phyloP scores from a whole-genome alignment of 1,140 invertebrate genomes.

The Mylabris phalerata region DNA sequence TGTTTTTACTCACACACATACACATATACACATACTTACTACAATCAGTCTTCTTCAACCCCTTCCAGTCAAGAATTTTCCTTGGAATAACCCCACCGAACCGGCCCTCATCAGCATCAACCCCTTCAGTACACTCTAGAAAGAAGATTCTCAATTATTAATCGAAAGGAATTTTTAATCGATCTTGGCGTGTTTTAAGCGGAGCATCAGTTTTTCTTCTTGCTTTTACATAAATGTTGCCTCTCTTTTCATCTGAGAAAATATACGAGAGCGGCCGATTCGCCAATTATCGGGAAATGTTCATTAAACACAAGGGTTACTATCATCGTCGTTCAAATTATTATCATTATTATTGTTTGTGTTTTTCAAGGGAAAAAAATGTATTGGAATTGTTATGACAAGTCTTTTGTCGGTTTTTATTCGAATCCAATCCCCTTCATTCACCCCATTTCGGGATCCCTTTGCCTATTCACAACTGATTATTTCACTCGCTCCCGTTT shows the following conservation, averaged over 20 bases:
- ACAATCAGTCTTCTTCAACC: conserved; percentile 40
- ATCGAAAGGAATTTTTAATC: conserved; percentile 44
- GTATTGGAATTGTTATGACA: too few species aligned
- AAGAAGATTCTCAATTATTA: conserved; percentile 44
- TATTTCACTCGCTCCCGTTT: too few species aligned
- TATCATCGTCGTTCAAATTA: too few species aligned
- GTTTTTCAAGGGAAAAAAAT: too few species aligned
- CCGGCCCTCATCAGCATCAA: conserved; percentile 34
- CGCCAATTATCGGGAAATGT: too few species aligned
- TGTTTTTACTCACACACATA: conserved; percentile 33
- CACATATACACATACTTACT: conserved; percentile 35
- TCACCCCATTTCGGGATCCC: too few species aligned
- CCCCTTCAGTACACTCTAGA: conserved; percentile 40
- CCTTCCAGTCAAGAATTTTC: conserved; percentile 7
- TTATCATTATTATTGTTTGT: too few species aligned
- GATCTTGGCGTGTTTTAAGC: conserved; percentile 38
- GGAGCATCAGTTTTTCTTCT: conserved; percentile 12
- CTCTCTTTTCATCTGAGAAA: conserved; percentile 15
- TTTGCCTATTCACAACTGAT: too few species aligned
- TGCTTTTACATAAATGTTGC: conserved; percentile 26
- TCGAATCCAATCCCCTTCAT: too few species aligned
- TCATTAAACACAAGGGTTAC: too few species aligned
- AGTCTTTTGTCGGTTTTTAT: too few species aligned
- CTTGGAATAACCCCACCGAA: conserved; percentile 2
- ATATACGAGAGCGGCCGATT: too few species aligned